Conservation (phyloP, 37 sponge, comb jelly and placozoan species). For the Cliona cf. orientalis region DNA sequence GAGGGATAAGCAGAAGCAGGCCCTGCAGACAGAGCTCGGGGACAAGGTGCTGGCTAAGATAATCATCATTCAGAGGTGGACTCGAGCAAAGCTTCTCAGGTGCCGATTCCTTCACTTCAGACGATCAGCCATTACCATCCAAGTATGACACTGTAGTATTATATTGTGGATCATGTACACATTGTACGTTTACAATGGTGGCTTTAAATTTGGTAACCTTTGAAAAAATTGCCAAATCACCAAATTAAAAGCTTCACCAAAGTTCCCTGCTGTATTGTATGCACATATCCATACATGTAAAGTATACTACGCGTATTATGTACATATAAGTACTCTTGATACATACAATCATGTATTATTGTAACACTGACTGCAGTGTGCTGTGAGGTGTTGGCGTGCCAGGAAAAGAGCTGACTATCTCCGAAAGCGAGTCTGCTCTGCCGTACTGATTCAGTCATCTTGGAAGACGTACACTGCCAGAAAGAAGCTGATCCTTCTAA, state of each 20-base stretch:
- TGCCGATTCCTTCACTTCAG: constrained; percentile 63
- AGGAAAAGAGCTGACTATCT: constrained; percentile 8
- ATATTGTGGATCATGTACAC: too few species aligned
- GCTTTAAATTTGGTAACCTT: too few species aligned
- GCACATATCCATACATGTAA: background rate
- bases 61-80: constrained; percentile 84
- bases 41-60: constrained; percentile 80
- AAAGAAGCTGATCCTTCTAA: constrained; percentile 27
- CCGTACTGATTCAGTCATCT: constrained; percentile 76
- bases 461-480: constrained; percentile 58
- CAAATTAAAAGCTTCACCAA: too few species aligned
- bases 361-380: constrained; percentile 9
- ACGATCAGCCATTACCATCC: constrained; percentile 56
- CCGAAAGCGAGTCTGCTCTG: constrained; percentile 53
- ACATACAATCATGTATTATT: background rate
- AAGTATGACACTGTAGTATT: constrained; percentile 46
- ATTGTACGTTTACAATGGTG: too few species aligned
- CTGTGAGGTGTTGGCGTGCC: constrained; percentile 65
- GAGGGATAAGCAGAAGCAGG: constrained; percentile 73
- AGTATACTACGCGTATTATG: background rate
- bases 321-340: background rate
- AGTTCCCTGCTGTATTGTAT: too few species aligned
- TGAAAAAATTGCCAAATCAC: too few species aligned
- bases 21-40: constrained; percentile 73
- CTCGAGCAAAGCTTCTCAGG: constrained; percentile 69